These are phyloP conservation scores for Bryconaethiops microstoma DNA, from an alignment of 2,797 vertebrate genomes.

Conservation along the genomic window DNA sequence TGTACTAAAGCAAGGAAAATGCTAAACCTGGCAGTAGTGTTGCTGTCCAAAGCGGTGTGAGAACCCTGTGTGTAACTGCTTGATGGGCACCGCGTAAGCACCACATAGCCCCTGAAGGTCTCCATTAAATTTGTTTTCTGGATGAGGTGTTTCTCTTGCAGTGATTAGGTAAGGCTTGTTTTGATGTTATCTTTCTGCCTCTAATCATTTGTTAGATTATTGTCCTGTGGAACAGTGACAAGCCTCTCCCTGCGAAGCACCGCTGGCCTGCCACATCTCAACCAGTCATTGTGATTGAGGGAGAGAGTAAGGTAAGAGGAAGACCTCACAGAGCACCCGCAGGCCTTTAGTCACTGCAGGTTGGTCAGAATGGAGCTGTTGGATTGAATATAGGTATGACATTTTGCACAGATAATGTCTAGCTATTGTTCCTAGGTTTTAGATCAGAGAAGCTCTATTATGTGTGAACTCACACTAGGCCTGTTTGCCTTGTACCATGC, in stretches of 20 bases:
- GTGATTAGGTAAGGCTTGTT: background rate
- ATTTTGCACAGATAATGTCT: too few species aligned
- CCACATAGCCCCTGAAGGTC: background rate
- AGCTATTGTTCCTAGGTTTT: too few species aligned
- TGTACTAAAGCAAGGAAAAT: background rate
- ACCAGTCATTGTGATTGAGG: slow-evolving; percentile 95
- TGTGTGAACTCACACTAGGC: too few species aligned
- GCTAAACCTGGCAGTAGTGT: background rate
- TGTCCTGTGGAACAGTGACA: slow-evolving; percentile 99
- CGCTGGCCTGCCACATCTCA: slow-evolving; percentile 94
- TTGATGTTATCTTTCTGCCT: slow-evolving; percentile 22
- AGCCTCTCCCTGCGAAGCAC: slow-evolving; percentile 94
- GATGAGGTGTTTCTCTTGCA: background rate
- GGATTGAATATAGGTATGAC: too few species aligned
- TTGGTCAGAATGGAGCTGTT: too few species aligned
- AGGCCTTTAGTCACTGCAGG: too few species aligned
- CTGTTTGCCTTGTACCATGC: too few species aligned
- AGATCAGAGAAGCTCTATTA: too few species aligned
- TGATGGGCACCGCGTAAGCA: background rate
- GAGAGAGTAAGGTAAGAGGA: slow-evolving; percentile 89
- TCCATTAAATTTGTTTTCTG: background rate
- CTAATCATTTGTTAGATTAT: slow-evolving; percentile 83
- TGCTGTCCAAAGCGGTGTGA: background rate
- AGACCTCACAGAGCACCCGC: background rate
- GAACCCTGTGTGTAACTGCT: background rate